Percentiles rank a stretch among this genome's conserved stretches.
Conservation (phyloP, 2,113 vertebrate genomes). For the Scomber japonicus region DNA sequence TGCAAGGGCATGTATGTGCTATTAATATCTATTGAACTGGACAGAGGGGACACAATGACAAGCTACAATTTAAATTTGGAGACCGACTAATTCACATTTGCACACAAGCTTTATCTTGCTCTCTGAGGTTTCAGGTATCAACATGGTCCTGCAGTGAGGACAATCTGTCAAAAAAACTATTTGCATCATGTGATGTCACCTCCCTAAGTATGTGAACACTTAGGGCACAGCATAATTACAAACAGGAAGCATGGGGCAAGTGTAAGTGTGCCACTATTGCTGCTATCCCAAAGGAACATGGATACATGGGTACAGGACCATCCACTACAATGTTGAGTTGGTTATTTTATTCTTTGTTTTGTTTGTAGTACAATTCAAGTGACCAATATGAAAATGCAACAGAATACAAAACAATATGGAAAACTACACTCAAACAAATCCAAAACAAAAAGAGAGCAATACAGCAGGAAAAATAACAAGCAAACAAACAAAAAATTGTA, state of each 20-base stretch:
- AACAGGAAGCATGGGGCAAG: constrained; percentile 60
- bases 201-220: constrained; percentile 38
- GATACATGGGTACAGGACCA: neutral
- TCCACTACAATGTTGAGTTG: neutral
- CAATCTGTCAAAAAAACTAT: constrained; percentile 47
- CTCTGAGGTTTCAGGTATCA: constrained; percentile 26
- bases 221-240: constrained; percentile 60
- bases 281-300: constrained; percentile 30
- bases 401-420: too few species aligned
- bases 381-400: too few species aligned
- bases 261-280: constrained; percentile 37
- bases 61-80: neutral
- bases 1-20: constrained; percentile 2
- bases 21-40: constrained; percentile 19
- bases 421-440: too few species aligned
- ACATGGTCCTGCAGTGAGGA: neutral
- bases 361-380: too few species aligned
- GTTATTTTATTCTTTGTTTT: too few species aligned
- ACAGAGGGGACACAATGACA: neutral
- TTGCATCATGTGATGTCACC: constrained; percentile 40
- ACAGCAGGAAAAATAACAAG: too few species aligned
- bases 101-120: neutral
- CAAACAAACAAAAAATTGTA: too few species aligned
- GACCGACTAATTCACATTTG: neutral
- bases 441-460: too few species aligned